Evolutionary conservation across 1,140 invertebrate species (phyloP), one percentile per base, ranked within the genome.

Genomic region (Dendrolimus punctatus): DNA sequence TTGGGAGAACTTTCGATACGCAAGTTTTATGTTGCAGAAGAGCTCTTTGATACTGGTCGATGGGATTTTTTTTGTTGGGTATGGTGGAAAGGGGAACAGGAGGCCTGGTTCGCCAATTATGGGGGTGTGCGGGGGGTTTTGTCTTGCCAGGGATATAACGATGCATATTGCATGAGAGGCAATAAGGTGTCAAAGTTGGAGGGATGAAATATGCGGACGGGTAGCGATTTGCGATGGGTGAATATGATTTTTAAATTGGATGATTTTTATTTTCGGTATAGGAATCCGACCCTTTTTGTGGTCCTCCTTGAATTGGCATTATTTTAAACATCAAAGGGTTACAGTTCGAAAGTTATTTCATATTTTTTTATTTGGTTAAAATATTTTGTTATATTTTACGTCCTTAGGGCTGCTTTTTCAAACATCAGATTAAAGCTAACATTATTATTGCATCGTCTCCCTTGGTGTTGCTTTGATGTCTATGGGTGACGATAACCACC

Each of bases 161-260:
- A 79, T 79, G 74, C 74, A 81, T 81, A 81, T 77, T 81, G 70
- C 76, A 79, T 79, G 78, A 78, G 73, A 58, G 49, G 58, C 69
- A 77, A 81, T 81, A 81, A 76, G 66, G 68, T 78, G 76, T 71
- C 71, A 75, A 80, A 76, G 66, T 76, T 71, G 58, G 62, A 60
- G 46, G 51, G 50, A 51, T 42, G 54, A 56, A 66, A 68, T 65
- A 68, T 57, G 57, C n/a, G 55, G 40, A 6, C 44, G 39, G 37
- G 48, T 51, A 10, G 41, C 9, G 39, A 49, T 44, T 55, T 55
- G 43, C 43, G n/a, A 45, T 10, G 6, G 2, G 43, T 5, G n/a
- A 10, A 45, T n/a, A 45, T 10, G 6, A 45, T 45, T 45, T n/a
- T 23, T 23, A 23, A 23, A 23, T 23, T 23, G 23, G 23, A 23